These are phyloP conservation scores for Cyphomyrus plagiostoma DNA, from an alignment of 2,113 vertebrate species.

Conservation along the genomic window DNA sequence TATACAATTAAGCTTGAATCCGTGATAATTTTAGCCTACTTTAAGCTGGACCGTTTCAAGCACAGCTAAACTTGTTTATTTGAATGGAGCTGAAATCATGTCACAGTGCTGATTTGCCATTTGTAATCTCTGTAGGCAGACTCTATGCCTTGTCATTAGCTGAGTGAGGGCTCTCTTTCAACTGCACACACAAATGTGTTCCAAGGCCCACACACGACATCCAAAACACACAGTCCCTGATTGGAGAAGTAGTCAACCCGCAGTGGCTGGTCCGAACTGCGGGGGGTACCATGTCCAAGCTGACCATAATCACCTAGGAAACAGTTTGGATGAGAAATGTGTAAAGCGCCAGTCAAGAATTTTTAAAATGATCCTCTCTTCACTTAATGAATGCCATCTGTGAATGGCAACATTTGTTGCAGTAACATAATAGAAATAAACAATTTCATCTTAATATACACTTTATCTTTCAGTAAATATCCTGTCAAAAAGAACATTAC, in stretches of 20 bases:
- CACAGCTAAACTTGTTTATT: background rate
- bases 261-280: conserved; percentile 68
- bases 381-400: background rate
- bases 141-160: conserved; percentile 20
- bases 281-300: conserved; percentile 65
- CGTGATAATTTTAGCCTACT: background rate
- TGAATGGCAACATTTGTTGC: background rate
- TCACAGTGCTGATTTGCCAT: background rate
- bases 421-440: background rate
- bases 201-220: conserved; percentile 83
- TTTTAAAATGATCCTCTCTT: background rate
- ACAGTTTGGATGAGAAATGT: conserved; percentile 11
- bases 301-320: conserved; percentile 84
- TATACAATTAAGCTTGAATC: background rate
- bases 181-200: conserved; percentile 70
- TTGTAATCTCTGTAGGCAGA: background rate
- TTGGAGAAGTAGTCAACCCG: conserved; percentile 63
- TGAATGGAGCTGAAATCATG: background rate
- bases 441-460: background rate
- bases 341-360: background rate
- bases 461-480: background rate
- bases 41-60: background rate
- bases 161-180: conserved; percentile 33
- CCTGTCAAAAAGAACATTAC: background rate
- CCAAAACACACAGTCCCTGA: conserved; percentile 49